Evolutionary conservation across 2,113 vertebrate species (phyloP).

Genomic region (Myiozetetes cayanensis): DNA sequence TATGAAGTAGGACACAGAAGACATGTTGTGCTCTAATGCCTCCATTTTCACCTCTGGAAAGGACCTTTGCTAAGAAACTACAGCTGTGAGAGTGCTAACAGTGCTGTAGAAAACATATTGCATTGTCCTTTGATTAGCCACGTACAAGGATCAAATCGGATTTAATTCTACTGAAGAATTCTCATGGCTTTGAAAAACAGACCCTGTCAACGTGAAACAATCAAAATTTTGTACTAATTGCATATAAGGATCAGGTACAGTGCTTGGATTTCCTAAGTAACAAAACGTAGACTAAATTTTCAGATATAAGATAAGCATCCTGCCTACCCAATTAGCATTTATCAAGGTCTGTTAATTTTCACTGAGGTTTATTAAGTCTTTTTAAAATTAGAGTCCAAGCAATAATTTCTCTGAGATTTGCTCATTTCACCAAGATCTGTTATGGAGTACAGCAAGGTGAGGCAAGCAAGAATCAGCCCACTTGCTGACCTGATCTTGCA

Average conservation of each 20-base stretch:
- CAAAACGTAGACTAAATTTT: not conserved
- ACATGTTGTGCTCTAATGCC: not conserved
- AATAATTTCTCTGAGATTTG: not conserved
- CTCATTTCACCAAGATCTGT: not conserved
- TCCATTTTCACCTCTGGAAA: slow-evolving; percentile 30
- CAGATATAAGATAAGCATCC: not conserved
- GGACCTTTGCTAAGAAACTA: not conserved
- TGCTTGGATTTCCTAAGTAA: not conserved
- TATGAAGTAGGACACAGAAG: slow-evolving; percentile 17
- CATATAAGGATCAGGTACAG: not conserved
- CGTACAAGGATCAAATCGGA: not conserved
- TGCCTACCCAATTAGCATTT: not conserved
- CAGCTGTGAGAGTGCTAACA: not conserved
- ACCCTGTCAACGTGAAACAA: not conserved
- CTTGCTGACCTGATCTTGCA: not conserved
- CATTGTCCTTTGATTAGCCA: not conserved
- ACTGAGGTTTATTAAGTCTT: not conserved
- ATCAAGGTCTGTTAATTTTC: not conserved
- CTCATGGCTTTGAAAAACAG: slow-evolving; percentile 10
- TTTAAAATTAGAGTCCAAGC: not conserved
- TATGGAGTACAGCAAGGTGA: not conserved
- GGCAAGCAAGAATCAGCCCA: not conserved
- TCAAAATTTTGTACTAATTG: not conserved
- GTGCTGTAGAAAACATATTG: not conserved
- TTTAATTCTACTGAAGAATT: not conserved